Conservation (phyloP, 2,888 invertebrate genomes). For the Drosophila anceps region DNA sequence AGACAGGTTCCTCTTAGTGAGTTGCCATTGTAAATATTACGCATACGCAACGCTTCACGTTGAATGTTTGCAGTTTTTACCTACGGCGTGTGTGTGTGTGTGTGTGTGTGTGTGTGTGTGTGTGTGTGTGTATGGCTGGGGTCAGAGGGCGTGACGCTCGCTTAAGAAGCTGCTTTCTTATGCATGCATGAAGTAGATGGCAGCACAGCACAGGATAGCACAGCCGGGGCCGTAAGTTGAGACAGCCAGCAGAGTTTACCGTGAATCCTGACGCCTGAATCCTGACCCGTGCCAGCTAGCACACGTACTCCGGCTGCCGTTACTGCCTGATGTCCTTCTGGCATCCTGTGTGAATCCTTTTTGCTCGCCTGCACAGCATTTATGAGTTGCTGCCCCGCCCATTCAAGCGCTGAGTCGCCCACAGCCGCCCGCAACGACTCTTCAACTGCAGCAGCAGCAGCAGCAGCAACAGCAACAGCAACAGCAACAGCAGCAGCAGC, state of each 20-base stretch:
- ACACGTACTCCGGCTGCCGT: slow-evolving; percentile 7
- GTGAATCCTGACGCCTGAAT: slow-evolving; percentile 28
- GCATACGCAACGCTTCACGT: slow-evolving; percentile 41
- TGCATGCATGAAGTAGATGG: slow-evolving; percentile 52
- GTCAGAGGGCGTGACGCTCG: slow-evolving; percentile 1
- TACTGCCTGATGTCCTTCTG: slow-evolving; percentile 16
- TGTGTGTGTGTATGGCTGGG: background rate
- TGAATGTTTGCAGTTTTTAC: slow-evolving; percentile 17
- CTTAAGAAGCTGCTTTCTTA: slow-evolving; percentile 58
- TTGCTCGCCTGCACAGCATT: slow-evolving; percentile 63
- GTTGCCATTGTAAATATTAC: slow-evolving; percentile 39
- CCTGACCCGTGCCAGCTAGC: slow-evolving; percentile 18
- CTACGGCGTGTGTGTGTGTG: background rate
- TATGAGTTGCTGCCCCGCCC: slow-evolving; percentile 59
- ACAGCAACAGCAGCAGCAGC: slow-evolving; percentile 20
- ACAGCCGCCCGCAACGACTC: slow-evolving; percentile 6
- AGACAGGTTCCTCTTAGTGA: slow-evolving; percentile 17
- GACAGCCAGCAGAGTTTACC: slow-evolving; percentile 27
- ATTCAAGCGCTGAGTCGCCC: slow-evolving; percentile 14
- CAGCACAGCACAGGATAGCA: too few relatives aligned
- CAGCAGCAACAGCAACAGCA: too few relatives aligned
- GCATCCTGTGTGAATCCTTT: slow-evolving; percentile 54
- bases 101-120: background rate
- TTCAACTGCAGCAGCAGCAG: slow-evolving; percentile 19
- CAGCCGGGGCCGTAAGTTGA: slow-evolving; percentile 10